Percentiles rank a stretch among this genome's conserved stretches.
phyloP scores from a whole-genome alignment of 2,888 invertebrate species.

The Vanessa cardui region DNA sequence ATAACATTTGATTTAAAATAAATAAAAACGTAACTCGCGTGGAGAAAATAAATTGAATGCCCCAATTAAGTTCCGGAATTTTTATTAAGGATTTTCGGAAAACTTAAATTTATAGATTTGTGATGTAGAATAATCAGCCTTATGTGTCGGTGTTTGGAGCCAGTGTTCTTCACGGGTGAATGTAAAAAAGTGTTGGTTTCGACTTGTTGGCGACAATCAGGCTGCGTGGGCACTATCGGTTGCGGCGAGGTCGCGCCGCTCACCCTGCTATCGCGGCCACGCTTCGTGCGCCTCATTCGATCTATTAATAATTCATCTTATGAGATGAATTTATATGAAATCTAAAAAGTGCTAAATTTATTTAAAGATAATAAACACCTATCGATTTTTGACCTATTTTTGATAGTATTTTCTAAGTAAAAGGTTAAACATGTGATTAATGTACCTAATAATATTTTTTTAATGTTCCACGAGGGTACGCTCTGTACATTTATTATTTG shows the following conservation, averaged over 20 bases:
- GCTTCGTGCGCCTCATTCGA: conserved; percentile 69
- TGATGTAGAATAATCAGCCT: conserved; percentile 4
- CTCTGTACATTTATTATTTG: conserved; percentile 23
- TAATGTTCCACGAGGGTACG: background rate
- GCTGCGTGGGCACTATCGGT: conserved; percentile 79
- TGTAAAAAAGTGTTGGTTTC: conserved; percentile 57
- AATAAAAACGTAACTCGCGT: background rate
- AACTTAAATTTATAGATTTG: background rate
- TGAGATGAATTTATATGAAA: no score
- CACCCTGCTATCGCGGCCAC: conserved; percentile 73
- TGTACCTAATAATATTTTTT: background rate
- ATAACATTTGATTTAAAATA: no score
- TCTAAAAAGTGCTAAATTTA: conserved; percentile 44
- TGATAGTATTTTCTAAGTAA: conserved; percentile 12
- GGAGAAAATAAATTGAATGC: conserved; percentile 1
- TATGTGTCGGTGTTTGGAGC: conserved; percentile 19
- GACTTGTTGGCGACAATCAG: conserved; percentile 76
- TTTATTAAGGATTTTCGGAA: conserved; percentile 10
- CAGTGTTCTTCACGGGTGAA: conserved; percentile 41
- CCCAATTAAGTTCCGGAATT: background rate
- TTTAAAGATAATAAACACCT: conserved; percentile 5
- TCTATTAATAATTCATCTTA: conserved; percentile 78
- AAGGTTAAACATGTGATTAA: background rate
- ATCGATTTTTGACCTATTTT: conserved; percentile 1
- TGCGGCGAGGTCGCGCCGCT: conserved; percentile 73